Evolutionary conservation across 2,113 vertebrate genomes (phyloP).

Genomic region (Xenopus tropicalis): DNA sequence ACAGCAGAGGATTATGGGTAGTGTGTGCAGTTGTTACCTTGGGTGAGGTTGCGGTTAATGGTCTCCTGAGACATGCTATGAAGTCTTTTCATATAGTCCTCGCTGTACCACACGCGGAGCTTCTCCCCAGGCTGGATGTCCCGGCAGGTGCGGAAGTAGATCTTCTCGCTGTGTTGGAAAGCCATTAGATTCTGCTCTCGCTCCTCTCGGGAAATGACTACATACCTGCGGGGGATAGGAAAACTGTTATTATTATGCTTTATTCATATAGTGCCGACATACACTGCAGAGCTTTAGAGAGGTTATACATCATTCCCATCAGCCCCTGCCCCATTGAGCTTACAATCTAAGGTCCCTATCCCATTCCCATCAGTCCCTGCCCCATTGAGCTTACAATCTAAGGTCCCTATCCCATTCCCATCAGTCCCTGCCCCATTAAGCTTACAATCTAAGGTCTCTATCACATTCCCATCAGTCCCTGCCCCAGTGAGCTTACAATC

Average conservation of each 20-base stretch:
- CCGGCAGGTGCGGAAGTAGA: conserved; percentile 86
- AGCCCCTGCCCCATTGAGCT: too few relatives aligned
- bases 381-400: too few relatives aligned
- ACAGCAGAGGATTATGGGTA: neutral
- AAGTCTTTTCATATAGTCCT: conserved; percentile 84
- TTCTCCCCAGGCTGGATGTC: conserved; percentile 75
- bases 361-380: too few relatives aligned
- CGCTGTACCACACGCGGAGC: conserved; percentile 91
- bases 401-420: too few relatives aligned
- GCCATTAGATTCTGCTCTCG: conserved; percentile 86
- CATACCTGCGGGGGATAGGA: conserved; percentile 67
- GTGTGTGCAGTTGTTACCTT: conserved; percentile 67
- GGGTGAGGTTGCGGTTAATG: conserved; percentile 75
- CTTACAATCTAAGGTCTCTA: too few relatives aligned
- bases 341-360: too few relatives aligned
- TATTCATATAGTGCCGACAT: too few relatives aligned
- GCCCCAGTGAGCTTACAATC: too few relatives aligned
- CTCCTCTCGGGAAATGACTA: conserved; percentile 82
- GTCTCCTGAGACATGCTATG: conserved; percentile 83
- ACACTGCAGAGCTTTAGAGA: too few relatives aligned
- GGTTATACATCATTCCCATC: too few relatives aligned
- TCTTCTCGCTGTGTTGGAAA: conserved; percentile 80
- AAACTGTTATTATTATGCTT: neutral
- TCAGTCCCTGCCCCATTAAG: too few relatives aligned
- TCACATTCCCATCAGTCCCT: too few relatives aligned